Evolutionary conservation across 2,113 vertebrate genomes (phyloP).

Genomic region (Varanus salvator): DNA sequence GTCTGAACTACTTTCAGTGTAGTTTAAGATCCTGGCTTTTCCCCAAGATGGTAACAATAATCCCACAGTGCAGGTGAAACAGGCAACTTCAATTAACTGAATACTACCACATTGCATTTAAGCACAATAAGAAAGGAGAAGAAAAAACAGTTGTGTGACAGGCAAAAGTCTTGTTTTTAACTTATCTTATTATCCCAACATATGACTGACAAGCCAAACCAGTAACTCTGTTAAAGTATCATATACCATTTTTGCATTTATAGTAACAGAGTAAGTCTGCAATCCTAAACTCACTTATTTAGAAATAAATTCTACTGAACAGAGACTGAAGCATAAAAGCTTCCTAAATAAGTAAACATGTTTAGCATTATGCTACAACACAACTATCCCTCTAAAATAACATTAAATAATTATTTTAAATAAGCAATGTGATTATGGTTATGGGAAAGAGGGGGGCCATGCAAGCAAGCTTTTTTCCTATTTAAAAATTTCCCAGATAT

Average conservation of each 20-base stretch:
- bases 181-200: not conserved
- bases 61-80: not conserved
- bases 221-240: not conserved
- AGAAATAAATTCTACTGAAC: not conserved
- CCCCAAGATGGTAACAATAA: not conserved
- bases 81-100: not conserved
- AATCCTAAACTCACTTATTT: not conserved
- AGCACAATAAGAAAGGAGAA: not conserved
- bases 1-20: not conserved
- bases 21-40: not conserved
- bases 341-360: not conserved
- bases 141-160: not conserved
- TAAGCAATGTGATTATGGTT: not conserved
- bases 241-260: not conserved
- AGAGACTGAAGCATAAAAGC: not conserved
- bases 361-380: not conserved
- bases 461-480: not conserved
- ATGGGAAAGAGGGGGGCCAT: too few relatives aligned
- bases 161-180: not conserved
- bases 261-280: not conserved
- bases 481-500: not conserved
- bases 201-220: not conserved
- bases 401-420: not conserved
- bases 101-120: not conserved
- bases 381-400: not conserved